These are phyloP conservation scores for Bactericera cockerelli DNA, from an alignment of 1,140 invertebrate genomes.

Conservation along the genomic window DNA sequence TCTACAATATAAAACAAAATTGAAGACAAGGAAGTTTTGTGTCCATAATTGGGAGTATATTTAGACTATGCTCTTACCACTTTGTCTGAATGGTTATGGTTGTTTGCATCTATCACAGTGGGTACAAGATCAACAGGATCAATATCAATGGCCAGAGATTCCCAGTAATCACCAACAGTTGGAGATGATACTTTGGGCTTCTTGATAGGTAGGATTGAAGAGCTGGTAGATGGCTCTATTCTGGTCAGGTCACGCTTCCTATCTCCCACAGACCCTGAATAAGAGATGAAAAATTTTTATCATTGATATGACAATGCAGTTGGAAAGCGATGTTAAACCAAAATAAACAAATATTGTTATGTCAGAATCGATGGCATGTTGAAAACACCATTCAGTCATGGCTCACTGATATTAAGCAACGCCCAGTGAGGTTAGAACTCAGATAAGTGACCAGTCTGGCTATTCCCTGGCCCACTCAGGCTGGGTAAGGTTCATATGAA, in stretches of 20 bases:
- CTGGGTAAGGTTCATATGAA: too few relatives aligned
- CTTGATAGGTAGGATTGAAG: constrained; percentile 12
- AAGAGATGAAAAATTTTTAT: neutral
- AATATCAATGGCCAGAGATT: constrained; percentile 37
- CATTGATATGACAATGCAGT: too few relatives aligned
- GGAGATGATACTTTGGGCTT: constrained; percentile 9
- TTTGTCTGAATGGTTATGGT: constrained; percentile 44
- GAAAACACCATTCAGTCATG: too few relatives aligned
- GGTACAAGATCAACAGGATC: constrained; percentile 42
- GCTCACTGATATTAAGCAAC: too few relatives aligned
- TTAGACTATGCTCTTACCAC: constrained; percentile 25
- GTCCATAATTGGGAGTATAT: too few relatives aligned
- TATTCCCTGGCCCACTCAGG: too few relatives aligned
- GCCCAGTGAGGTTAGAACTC: too few relatives aligned
- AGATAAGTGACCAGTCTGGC: too few relatives aligned
- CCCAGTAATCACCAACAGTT: constrained; percentile 36
- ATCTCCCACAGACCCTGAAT: neutral
- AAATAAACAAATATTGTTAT: too few relatives aligned
- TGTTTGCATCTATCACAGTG: constrained; percentile 36
- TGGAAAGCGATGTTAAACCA: too few relatives aligned
- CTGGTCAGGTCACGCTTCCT: constrained; percentile 16
- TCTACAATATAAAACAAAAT: too few relatives aligned
- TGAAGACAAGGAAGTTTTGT: constrained; percentile 12
- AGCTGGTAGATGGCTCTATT: constrained; percentile 17
- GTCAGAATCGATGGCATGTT: too few relatives aligned